Base-by-base conservation (phyloP, 2,888 invertebrate genomes). In the Euzetes globulus region DNA sequence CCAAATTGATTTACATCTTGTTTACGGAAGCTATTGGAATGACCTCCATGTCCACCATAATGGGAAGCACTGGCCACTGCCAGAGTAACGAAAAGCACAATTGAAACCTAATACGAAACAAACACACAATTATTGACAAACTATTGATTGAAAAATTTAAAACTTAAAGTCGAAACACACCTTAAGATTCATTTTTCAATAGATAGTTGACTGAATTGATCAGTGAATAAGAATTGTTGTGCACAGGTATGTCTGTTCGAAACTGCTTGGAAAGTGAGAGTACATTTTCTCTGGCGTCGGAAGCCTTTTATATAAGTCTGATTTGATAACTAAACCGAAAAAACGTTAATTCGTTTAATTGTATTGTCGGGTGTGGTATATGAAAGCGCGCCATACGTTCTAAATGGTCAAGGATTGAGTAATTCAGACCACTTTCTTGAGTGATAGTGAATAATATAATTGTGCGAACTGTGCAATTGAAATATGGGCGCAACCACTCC, bases 21-120 rank as follows among this genome's bases (percentile, higher is more conserved):
- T 45, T 77, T 75, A 33, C 75, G 25, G 47, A 72, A 73, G 22
- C 72, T 70, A 45, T 74, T 77, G 17, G 65, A 72, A 2, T 77
- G 77, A 7, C 77, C 75, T 17, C 77, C 77, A 27, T 73, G 75
- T 11, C 41, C 41, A 15, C 37, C 37, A n/a, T 65, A 65, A 5
- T 60, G 33, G 0, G 55, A 19, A 1, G 65, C 75, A 45, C 22
- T 29, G 37, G 55, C 71, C 27, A 72, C n/a, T 19, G 52, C 71
- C 25, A 74, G 5, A 55, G 70, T 19, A 9, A 37, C 70, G 27
- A 55, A 70, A 17, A 74, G 37, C 33, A 74, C 27, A 29, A 74
- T 68, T 17, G 15, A 1, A 15, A 41, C 68, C 68, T 68, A 22
- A 22, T 63, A 13, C 45, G 37, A 68, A 68, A 37, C 22, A 63